Evolutionary conservation across 2,797 vertebrate genomes (phyloP).

Genomic region (Eulemur mongoz): DNA sequence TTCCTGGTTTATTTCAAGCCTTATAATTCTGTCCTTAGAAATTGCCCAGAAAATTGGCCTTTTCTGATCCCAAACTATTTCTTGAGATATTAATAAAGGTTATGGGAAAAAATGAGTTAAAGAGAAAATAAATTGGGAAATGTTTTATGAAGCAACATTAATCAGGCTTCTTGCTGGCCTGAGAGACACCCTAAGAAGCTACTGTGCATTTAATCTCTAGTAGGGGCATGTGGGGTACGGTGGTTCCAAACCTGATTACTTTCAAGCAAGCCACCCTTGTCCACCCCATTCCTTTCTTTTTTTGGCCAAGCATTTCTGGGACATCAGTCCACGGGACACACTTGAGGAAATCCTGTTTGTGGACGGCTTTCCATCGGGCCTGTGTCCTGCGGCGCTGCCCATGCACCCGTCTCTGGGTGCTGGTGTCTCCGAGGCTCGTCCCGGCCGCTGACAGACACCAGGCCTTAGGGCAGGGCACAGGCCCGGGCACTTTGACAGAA

Average conservation of each 20-base stretch:
- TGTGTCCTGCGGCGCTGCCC: rapidly evolving
- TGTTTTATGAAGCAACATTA: background rate
- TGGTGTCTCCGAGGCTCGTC: background rate
- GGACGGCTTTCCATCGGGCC: background rate
- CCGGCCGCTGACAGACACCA: background rate
- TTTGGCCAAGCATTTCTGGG: background rate
- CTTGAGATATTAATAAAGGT: background rate
- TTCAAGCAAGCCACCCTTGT: background rate
- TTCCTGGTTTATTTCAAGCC: background rate
- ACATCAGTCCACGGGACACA: background rate
- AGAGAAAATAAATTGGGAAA: background rate
- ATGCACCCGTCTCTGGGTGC: background rate
- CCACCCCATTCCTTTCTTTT: background rate
- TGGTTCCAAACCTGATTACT: background rate
- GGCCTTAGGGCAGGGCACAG: background rate
- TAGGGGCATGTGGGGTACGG: background rate
- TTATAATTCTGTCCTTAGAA: constrained; percentile 20
- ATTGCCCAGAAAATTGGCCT: background rate
- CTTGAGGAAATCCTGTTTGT: background rate
- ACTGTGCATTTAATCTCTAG: background rate
- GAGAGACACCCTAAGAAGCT: background rate
- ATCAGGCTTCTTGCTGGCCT: background rate
- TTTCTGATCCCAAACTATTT: background rate
- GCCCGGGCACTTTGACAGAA: background rate
- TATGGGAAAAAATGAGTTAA: background rate